These are phyloP conservation scores for Pithys albifrons DNA, from an alignment of 2,113 vertebrate genomes.

Conservation along the genomic window DNA sequence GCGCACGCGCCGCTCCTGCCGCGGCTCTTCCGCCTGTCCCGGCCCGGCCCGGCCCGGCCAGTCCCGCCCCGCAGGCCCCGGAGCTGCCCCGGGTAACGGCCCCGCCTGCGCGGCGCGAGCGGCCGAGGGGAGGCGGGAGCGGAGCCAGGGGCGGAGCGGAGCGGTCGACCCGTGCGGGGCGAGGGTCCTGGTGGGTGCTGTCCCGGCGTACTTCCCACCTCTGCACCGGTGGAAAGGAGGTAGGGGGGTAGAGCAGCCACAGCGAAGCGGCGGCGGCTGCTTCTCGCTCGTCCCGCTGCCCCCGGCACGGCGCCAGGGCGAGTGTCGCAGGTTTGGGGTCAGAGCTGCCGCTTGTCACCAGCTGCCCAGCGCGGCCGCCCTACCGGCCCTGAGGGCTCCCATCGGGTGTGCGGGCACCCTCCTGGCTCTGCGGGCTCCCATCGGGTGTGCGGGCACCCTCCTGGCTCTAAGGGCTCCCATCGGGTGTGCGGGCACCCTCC, in stretches of 20 bases:
- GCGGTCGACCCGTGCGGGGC: fast-evolving
- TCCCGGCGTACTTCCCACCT: too few relatives aligned
- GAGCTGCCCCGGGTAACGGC: too few relatives aligned
- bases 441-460: too few relatives aligned
- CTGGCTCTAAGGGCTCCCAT: fast-evolving
- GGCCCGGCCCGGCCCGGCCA: too few relatives aligned
- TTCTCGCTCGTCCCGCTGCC: background rate
- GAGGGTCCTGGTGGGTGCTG: background rate
- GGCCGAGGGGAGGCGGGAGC: background rate
- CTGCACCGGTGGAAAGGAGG: background rate
- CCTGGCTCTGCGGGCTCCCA: fast-evolving
- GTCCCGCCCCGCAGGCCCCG: background rate
- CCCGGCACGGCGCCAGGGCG: background rate
- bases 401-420: too few relatives aligned
- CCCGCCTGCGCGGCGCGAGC: too few relatives aligned
- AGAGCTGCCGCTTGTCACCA: background rate
- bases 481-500: background rate
- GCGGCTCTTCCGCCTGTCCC: background rate
- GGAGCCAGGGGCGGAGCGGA: background rate
- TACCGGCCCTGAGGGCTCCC: background rate
- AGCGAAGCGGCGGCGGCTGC: background rate
- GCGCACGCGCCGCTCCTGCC: background rate
- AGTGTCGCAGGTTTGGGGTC: background rate
- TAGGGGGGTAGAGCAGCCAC: background rate
- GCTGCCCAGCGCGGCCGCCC: background rate